Evolutionary conservation across 2,113 vertebrate genomes (phyloP).

Genomic region (Henicopernis longicauda): DNA sequence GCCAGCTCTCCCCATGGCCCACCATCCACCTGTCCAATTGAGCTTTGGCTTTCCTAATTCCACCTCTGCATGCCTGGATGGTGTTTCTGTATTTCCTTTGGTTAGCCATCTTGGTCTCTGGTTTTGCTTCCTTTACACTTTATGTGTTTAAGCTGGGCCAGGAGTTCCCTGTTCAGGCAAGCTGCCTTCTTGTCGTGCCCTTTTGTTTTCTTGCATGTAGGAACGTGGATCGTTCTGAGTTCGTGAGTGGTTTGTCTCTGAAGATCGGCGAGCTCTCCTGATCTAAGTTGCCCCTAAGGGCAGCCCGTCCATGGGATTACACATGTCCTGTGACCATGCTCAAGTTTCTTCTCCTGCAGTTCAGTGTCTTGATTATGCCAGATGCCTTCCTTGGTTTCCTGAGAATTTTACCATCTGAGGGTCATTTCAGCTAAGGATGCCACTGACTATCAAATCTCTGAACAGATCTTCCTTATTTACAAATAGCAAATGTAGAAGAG

Average conservation of each 20-base stretch:
- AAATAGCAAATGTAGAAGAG: neutral
- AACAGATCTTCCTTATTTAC: neutral
- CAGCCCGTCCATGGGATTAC: neutral
- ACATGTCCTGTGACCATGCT: neutral
- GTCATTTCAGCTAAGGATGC: neutral
- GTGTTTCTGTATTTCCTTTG: neutral
- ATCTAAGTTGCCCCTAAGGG: fast-evolving
- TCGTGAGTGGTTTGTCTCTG: neutral
- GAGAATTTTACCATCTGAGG: neutral
- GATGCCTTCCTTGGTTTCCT: neutral
- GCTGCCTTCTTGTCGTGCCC: neutral
- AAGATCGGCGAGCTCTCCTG: neutral
- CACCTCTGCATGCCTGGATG: neutral
- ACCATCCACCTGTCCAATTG: neutral
- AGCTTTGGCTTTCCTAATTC: neutral
- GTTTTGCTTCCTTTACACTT: neutral
- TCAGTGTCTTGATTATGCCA: neutral
- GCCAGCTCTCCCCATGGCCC: fast-evolving
- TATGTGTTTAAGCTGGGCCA: neutral
- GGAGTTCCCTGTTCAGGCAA: neutral
- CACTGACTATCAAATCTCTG: neutral
- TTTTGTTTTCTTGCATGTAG: neutral
- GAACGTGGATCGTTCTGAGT: neutral
- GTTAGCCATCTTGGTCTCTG: too few relatives aligned
- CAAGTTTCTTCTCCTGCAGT: neutral